phyloP scores from a whole-genome alignment of 1,140 invertebrate species.

The Panagrolaimus sp. region DNA sequence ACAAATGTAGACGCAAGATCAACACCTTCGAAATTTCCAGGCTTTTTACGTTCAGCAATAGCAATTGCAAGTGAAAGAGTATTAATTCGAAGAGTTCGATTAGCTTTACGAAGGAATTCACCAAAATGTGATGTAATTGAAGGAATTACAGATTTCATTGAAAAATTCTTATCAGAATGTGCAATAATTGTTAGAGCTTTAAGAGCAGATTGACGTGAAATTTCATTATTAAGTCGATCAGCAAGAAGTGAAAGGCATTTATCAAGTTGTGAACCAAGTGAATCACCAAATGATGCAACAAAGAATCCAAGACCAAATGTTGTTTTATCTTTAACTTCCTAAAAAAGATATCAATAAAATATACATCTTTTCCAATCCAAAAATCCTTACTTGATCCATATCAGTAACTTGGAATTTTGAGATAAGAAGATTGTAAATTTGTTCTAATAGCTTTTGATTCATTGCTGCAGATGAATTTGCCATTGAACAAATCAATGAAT shows the following conservation, averaged over 20 bases:
- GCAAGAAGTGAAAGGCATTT: conserved; percentile 76
- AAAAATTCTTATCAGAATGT: conserved; percentile 72
- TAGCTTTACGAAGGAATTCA: conserved; percentile 1
- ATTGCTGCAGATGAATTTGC: neutral
- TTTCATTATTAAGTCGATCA: conserved; percentile 88
- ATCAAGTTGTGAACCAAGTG: conserved; percentile 18
- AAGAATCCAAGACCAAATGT: conserved; percentile 41
- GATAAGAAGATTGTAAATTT: conserved; percentile 34
- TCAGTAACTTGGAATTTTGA: conserved; percentile 60
- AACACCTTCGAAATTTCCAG: neutral
- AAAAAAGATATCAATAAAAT: neutral
- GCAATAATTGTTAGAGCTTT: conserved; percentile 67
- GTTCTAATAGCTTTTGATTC: conserved; percentile 3
- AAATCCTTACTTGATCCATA: conserved; percentile 64
- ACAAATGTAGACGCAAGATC: neutral
- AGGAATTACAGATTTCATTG: conserved; percentile 56
- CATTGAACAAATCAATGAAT: conserved; percentile 86
- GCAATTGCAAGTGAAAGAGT: neutral
- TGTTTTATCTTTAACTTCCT: conserved; percentile 45
- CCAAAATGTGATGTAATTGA: neutral
- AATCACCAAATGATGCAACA: conserved; percentile 34
- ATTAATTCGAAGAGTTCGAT: neutral
- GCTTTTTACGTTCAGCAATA: neutral
- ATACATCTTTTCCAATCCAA: conserved; percentile 1
- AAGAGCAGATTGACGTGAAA: conserved; percentile 87